Evolutionary conservation across 2,113 vertebrate species (phyloP).

Genomic region (Oryctolagus cuniculus): mOryCun1.1 NC_091453.1:24965001-24965500

Average conservation of each 20-base stretch:
- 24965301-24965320: not conserved
- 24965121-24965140: not conserved
- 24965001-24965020: not conserved
- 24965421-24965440: not conserved
- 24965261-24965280: not conserved
- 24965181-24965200: not conserved
- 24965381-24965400: not conserved
- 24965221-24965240: constrained; percentile 11
- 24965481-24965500: not conserved
- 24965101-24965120: not conserved
- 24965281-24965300: not conserved
- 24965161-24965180: not conserved
- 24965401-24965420: not conserved
- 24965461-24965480: not conserved
- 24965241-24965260: not conserved
- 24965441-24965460: not conserved
- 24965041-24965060: not conserved
- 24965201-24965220: not conserved
- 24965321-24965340: not conserved
- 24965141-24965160: not conserved
- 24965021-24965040: constrained; percentile 15
- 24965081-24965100: not conserved
- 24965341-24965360: not conserved
- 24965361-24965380: not conserved
- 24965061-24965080: not conserved